phyloP scores from a whole-genome alignment of 2,113 vertebrate genomes.

The Syngnathus floridae region DNA sequence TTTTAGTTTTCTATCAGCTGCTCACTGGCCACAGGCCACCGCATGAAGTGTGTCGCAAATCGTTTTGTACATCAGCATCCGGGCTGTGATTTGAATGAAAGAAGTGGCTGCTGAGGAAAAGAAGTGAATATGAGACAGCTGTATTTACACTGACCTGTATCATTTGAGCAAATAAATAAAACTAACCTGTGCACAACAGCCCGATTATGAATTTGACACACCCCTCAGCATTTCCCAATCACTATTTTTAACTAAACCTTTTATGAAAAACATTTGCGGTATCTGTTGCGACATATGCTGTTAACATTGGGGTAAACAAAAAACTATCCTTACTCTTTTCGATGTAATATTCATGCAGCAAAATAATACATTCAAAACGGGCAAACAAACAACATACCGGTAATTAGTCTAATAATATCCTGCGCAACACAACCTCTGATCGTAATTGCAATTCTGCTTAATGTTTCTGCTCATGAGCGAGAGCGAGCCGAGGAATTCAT shows the following conservation, averaged over 20 bases:
- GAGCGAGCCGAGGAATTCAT: not conserved
- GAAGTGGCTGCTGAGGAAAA: too few relatives aligned
- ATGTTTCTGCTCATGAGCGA: not conserved
- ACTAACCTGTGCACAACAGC: not conserved
- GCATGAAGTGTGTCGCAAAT: not conserved
- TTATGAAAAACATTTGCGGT: not conserved
- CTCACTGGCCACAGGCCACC: not conserved
- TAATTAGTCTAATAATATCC: constrained; percentile 37
- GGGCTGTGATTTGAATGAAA: too few relatives aligned
- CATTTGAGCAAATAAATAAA: not conserved
- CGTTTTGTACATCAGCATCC: not conserved
- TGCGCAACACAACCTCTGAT: constrained; percentile 12
- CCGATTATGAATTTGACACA: not conserved
- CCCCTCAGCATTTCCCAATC: not conserved
- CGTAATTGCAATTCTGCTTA: not conserved
- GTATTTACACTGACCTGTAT: too few relatives aligned
- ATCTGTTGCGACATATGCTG: not conserved
- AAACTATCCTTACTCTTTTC: constrained; percentile 17
- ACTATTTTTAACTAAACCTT: not conserved
- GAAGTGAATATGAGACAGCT: too few relatives aligned
- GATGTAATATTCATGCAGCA: constrained; percentile 37
- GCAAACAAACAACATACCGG: constrained; percentile 39
- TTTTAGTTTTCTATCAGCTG: constrained; percentile 6
- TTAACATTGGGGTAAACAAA: not conserved
- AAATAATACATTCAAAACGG: constrained; percentile 37